These are phyloP conservation scores for Agonopterix subpropinquella DNA, from an alignment of 2,888 invertebrate genomes.

Conservation along the genomic window DNA sequence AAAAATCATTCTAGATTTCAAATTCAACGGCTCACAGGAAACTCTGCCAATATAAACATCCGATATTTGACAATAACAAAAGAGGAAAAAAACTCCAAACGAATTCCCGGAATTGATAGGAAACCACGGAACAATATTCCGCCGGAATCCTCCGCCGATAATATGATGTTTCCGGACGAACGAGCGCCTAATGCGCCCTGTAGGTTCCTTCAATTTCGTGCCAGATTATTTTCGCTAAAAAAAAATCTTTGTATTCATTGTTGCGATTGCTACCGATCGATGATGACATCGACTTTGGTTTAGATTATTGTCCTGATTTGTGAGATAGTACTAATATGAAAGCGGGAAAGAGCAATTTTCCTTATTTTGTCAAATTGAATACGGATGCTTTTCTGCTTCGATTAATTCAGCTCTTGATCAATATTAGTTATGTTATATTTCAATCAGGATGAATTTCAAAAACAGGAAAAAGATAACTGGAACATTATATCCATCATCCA, in stretches of 20 bases:
- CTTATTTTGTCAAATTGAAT: too few species aligned
- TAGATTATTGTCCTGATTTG: background rate
- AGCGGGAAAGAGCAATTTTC: too few species aligned
- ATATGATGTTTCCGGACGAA: conserved; percentile 55
- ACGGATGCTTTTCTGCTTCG: too few species aligned
- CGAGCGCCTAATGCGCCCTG: conserved; percentile 40
- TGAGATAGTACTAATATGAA: too few species aligned
- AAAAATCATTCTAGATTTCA: too few species aligned
- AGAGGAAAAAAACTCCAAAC: background rate
- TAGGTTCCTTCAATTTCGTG: conserved; percentile 32
- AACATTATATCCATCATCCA: too few species aligned
- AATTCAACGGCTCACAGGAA: too few species aligned
- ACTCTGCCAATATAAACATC: too few species aligned
- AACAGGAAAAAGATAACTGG: too few species aligned
- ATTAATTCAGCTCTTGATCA: too few species aligned
- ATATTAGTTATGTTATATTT: too few species aligned
- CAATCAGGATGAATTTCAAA: too few species aligned
- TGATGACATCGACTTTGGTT: background rate
- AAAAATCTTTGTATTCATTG: conserved; percentile 14
- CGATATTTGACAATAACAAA: conserved; percentile 3
- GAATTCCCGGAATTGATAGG: conserved; percentile 35
- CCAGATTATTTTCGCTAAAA: conserved; percentile 36
- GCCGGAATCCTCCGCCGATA: conserved; percentile 40
- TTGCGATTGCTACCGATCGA: background rate
- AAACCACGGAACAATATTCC: conserved; percentile 55